These are phyloP conservation scores for Drosophila azteca DNA, from an alignment of 1,140 invertebrate species.

Conservation along the genomic window DNA sequence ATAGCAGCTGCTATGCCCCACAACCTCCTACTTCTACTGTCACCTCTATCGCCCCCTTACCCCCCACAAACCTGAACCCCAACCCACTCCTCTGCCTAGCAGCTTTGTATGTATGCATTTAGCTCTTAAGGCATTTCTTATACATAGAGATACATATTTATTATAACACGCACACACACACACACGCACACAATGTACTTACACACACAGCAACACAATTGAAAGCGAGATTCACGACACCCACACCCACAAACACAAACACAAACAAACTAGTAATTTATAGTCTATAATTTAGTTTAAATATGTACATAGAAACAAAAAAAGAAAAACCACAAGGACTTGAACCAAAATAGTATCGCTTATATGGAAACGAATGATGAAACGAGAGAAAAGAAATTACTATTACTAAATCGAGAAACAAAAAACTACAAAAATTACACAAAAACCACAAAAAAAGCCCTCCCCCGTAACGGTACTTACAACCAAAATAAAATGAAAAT, in stretches of 20 bases:
- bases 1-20: slow-evolving; percentile 49
- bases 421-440: slow-evolving; percentile 36
- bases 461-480: slow-evolving; percentile 41
- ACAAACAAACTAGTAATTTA: slow-evolving; percentile 75
- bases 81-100: slow-evolving; percentile 51
- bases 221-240: slow-evolving; percentile 50
- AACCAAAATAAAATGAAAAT: slow-evolving; percentile 38
- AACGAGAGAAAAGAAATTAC: slow-evolving; percentile 41
- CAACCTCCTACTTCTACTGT: background rate
- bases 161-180: slow-evolving; percentile 54
- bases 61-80: background rate
- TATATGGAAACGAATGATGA: slow-evolving; percentile 54
- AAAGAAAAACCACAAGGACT: slow-evolving; percentile 67
- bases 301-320: slow-evolving; percentile 70
- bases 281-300: slow-evolving; percentile 78
- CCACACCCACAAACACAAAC: slow-evolving; percentile 1
- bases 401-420: slow-evolving; percentile 31
- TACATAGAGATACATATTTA: slow-evolving; percentile 70
- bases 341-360: slow-evolving; percentile 82
- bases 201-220: slow-evolving; percentile 35
- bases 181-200: slow-evolving; percentile 64
- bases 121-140: slow-evolving; percentile 67
- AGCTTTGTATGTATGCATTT: slow-evolving; percentile 75
- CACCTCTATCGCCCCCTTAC: background rate
- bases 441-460: slow-evolving; percentile 12